Base-by-base conservation (phyloP, 2,888 invertebrate species). In the Leucozona laternaria region DNA sequence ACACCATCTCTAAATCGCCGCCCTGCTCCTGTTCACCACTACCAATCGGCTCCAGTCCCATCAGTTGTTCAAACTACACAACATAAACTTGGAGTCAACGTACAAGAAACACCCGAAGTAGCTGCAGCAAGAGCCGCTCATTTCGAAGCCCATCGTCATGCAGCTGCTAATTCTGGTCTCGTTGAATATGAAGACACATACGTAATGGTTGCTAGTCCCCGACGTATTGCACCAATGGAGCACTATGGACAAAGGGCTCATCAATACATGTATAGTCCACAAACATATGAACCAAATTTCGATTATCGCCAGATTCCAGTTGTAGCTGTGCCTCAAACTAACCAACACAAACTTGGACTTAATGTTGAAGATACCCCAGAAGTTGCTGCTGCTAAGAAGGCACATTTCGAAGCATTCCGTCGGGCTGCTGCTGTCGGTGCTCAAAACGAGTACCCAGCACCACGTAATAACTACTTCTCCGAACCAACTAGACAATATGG, bases 61-160 rank as follows among this genome's bases (percentile, higher is more conserved):
- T n/a, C n/a, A 8, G n/a, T 70, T 45, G 4, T 37, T n/a, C 43
- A 78, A 31, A 82, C 78, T 22, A 73, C 11, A 5, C 81, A 86
- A 37, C 86, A 86, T 22, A 45, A 81, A 75, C 68, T 86, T 25
- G 86, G 86, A 40, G 50, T 58, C 10, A 73, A 70, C 31, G 93
- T 93, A 1, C 91, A 91, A 83, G 93, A 93, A 78, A 93, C 93
- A n/a, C 92, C 92, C 31, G 94, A 93, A 90, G 92, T 93, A 50
- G 90, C 91, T 43, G 88, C 90, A 89, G 93, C 93, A 6, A 91
- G 90, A 8, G 88, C 89, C 17, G 91, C 90, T 10, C 93, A 93
- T 79, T 90, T 91, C 20, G 90, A 90, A 37, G 92, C 92, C 0
- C 85, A 91, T 22, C 89, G 90, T 2, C 90, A 91, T 72, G 92